These are phyloP conservation scores for Cinara cedri DNA, from an alignment of 2,888 invertebrate species.

Conservation along the genomic window DNA sequence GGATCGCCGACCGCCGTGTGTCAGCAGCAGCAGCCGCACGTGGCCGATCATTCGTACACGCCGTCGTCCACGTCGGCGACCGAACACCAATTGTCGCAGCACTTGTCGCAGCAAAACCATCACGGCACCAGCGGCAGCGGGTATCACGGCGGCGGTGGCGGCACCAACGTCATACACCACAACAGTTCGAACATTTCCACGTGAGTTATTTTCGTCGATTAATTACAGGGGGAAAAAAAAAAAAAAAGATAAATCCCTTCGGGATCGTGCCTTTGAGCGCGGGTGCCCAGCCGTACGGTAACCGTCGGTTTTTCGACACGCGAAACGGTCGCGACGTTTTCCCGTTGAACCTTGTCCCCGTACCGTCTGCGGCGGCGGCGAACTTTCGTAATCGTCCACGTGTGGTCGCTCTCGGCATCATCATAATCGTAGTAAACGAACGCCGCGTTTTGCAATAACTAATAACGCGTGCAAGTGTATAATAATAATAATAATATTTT, in stretches of 20 bases:
- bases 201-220: slow-evolving; percentile 3
- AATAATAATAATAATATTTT: not conserved
- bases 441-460: not conserved
- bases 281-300: too few relatives aligned
- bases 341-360: too few relatives aligned
- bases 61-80: slow-evolving; percentile 3
- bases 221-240: too few relatives aligned
- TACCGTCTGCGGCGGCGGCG: not conserved
- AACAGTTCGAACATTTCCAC: slow-evolving; percentile 29
- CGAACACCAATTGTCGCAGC: slow-evolving; percentile 33
- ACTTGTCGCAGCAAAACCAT: not conserved
- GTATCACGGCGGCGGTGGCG: not conserved
- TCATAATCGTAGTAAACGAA: too few relatives aligned
- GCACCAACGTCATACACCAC: slow-evolving; percentile 46
- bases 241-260: not conserved
- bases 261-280: too few relatives aligned
- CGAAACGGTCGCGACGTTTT: too few relatives aligned
- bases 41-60: slow-evolving; percentile 51
- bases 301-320: too few relatives aligned
- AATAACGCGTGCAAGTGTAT: not conserved
- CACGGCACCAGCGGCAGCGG: slow-evolving; percentile 21
- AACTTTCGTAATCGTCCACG: not conserved
- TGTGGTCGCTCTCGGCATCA: too few relatives aligned
- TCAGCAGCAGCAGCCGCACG: slow-evolving; percentile 48
- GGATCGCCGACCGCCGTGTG: slow-evolving; percentile 34